phyloP scores from a whole-genome alignment of 2,888 invertebrate species.

The Drosophila recens region DNA sequence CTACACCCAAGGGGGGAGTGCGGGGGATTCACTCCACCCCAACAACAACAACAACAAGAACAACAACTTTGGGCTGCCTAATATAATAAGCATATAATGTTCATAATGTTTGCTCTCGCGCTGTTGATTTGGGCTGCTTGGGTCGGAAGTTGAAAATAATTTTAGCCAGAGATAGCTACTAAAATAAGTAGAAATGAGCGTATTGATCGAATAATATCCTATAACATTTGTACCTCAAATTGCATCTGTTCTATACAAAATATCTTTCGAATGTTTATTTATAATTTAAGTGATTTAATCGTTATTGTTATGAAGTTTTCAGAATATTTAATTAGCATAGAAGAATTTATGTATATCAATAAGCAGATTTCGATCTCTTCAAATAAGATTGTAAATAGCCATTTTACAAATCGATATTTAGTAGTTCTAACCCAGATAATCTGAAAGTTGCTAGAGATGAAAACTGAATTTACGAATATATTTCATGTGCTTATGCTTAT shows the following conservation, averaged over 20 bases:
- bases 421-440: not conserved
- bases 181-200: not conserved
- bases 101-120: slow-evolving; percentile 30
- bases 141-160: slow-evolving; percentile 42
- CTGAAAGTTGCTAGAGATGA: not conserved
- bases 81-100: slow-evolving; percentile 73
- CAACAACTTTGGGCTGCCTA: slow-evolving; percentile 57
- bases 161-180: slow-evolving; percentile 32
- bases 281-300: too few relatives aligned
- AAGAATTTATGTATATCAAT: too few relatives aligned
- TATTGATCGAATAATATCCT: slow-evolving; percentile 10
- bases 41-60: slow-evolving; percentile 1
- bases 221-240: not conserved
- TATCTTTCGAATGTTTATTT: too few relatives aligned
- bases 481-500: not conserved
- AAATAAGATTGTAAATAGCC: not conserved
- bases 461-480: not conserved
- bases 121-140: slow-evolving; percentile 40
- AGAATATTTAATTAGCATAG: not conserved
- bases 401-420: not conserved
- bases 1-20: not conserved
- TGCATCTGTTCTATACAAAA: not conserved
- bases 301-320: not conserved
- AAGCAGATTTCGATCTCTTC: not conserved
- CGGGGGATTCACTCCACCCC: not conserved